Evolutionary conservation across 2,888 invertebrate genomes (phyloP).

Genomic region (Heteromurus nitidus): DNA sequence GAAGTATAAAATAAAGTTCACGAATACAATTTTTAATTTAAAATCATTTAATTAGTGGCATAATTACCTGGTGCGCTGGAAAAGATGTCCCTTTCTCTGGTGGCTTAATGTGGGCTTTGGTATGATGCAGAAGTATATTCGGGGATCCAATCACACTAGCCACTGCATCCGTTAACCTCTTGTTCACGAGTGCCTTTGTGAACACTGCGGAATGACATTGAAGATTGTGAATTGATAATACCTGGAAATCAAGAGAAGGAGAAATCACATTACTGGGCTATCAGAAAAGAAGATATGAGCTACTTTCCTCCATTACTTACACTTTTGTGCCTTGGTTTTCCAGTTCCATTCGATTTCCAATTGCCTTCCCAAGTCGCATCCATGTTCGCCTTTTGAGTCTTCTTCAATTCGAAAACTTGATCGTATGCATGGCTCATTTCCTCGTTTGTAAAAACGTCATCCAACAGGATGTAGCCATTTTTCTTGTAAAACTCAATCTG

Average conservation of each 20-base stretch:
- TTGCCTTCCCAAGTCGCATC: conserved; percentile 79
- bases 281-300: no score
- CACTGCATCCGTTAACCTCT: conserved; percentile 78
- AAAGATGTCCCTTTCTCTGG: conserved; percentile 80
- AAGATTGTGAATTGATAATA: conserved; percentile 80
- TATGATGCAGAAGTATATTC: conserved; percentile 80
- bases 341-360: conserved; percentile 72
- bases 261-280: no score
- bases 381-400: conserved; percentile 74
- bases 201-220: conserved; percentile 79
- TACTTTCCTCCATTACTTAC: no score
- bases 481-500: conserved; percentile 78
- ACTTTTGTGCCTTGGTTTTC: not conserved
- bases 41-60: not conserved
- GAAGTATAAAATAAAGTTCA: no score
- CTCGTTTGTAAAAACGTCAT: conserved; percentile 76
- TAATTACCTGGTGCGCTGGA: conserved; percentile 80
- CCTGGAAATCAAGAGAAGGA: no score
- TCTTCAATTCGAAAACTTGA: conserved; percentile 78
- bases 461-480: conserved; percentile 79
- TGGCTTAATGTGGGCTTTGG: conserved; percentile 80
- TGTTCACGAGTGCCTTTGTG: conserved; percentile 77
- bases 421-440: conserved; percentile 78
- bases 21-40: no score
- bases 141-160: conserved; percentile 78